Percentiles rank a stretch among this genome's conserved stretches.
These are phyloP conservation scores for Delichon dasypus DNA, from an alignment of 2,797 vertebrate species.

Conservation along the genomic window DNA sequence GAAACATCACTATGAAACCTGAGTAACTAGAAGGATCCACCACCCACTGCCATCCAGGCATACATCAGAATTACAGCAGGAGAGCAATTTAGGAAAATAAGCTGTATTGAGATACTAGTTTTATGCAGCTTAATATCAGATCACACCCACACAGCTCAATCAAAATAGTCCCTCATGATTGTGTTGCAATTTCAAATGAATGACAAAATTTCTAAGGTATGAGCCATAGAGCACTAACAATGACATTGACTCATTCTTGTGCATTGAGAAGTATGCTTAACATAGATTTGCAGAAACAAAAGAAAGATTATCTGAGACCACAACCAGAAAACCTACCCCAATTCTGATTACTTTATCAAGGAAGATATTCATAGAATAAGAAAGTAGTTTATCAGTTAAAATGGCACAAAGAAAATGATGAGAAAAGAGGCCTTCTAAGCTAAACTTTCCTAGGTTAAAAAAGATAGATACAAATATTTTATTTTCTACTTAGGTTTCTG, in stretches of 20 bases:
- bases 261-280: neutral
- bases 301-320: neutral
- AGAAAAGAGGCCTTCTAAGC: neutral
- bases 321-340: rapidly evolving
- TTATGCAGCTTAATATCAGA: neutral
- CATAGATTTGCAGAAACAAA: neutral
- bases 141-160: neutral
- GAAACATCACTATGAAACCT: neutral
- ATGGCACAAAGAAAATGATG: neutral
- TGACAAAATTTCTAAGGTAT: neutral
- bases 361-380: neutral
- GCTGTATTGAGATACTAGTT: neutral
- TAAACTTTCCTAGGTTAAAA: neutral
- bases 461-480: neutral
- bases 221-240: neutral
- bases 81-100: neutral
- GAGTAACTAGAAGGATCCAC: neutral
- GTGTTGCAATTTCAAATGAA: neutral
- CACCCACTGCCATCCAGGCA: neutral
- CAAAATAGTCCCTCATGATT: neutral
- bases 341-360: neutral
- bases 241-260: neutral
- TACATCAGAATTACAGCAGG: neutral
- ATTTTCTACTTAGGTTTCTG: neutral
- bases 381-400: neutral